These are phyloP conservation scores for Spizella passerina DNA, from an alignment of 2,797 vertebrate genomes.

Conservation along the genomic window DNA sequence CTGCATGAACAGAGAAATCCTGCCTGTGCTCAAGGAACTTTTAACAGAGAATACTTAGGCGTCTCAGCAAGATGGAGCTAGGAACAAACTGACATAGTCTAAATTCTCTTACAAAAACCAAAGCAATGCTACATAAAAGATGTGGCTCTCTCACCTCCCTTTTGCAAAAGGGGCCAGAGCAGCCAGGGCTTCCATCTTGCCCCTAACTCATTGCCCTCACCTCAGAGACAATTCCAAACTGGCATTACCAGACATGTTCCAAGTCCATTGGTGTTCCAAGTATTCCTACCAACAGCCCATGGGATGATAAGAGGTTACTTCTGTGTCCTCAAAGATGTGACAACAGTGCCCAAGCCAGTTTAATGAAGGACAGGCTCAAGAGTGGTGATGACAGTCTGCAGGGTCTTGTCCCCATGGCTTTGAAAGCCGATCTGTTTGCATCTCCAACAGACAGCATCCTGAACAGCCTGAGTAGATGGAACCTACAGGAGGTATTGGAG, in stretches of 20 bases:
- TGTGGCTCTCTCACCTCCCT: background rate
- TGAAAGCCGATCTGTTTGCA: slow-evolving; percentile 12
- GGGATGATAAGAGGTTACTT: background rate
- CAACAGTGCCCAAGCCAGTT: background rate
- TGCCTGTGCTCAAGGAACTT: background rate
- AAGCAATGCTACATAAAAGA: background rate
- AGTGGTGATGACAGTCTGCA: background rate
- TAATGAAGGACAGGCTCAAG: background rate
- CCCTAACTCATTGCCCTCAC: background rate
- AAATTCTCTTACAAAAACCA: background rate
- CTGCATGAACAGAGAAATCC: background rate
- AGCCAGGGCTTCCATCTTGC: background rate
- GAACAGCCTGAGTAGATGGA: slow-evolving; percentile 15
- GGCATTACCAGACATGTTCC: background rate
- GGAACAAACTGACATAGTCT: background rate
- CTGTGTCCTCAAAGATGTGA: background rate
- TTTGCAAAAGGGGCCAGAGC: background rate
- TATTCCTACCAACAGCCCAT: background rate
- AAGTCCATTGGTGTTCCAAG: background rate
- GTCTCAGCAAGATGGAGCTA: background rate
- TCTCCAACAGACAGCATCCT: background rate
- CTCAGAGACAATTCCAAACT: background rate
- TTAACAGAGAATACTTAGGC: background rate
- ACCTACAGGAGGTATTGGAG: slow-evolving; percentile 3
- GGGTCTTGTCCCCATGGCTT: background rate